Evolutionary conservation across 2,797 vertebrate genomes (phyloP).

Genomic region (Gadopsis bispinosus): DNA sequence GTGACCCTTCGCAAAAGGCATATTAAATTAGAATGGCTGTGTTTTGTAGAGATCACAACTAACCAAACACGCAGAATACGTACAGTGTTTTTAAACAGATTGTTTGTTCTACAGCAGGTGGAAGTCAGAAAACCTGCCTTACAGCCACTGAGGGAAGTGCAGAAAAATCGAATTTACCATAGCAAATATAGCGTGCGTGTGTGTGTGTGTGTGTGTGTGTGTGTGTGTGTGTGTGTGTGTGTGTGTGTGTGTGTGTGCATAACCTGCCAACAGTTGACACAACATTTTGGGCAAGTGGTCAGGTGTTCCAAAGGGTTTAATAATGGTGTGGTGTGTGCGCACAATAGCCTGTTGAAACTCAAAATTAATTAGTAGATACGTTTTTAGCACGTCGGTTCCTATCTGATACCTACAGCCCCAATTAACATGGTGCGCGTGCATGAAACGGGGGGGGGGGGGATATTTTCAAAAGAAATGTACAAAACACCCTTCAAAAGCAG

Average conservation of each 20-base stretch:
- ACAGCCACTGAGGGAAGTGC: constrained; percentile 52
- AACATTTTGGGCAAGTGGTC: constrained; percentile 16
- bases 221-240: constrained; percentile 29
- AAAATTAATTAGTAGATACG: neutral
- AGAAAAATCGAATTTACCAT: constrained; percentile 46
- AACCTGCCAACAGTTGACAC: constrained; percentile 10
- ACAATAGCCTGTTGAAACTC: neutral
- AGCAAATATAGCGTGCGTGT: constrained; percentile 29
- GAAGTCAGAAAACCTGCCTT: constrained; percentile 71
- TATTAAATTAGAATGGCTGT: constrained; percentile 63
- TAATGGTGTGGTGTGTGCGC: constrained; percentile 17
- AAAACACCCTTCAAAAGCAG: constrained; percentile 44
- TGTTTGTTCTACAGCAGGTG: constrained; percentile 56
- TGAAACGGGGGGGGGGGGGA: neutral
- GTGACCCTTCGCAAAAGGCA: constrained; percentile 66
- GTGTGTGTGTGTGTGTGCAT: constrained; percentile 15
- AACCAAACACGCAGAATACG: constrained; percentile 52
- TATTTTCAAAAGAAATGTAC: constrained; percentile 5
- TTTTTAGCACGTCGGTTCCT: neutral
- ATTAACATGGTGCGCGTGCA: neutral
- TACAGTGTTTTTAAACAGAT: constrained; percentile 52
- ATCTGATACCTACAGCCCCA: neutral
- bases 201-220: constrained; percentile 20
- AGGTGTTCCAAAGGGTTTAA: constrained; percentile 11
- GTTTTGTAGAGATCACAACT: constrained; percentile 69